Percentiles rank a stretch among this genome's conserved stretches.
Conservation (phyloP, 2,888 invertebrate genomes). For the Saturnia japonica region DNA sequence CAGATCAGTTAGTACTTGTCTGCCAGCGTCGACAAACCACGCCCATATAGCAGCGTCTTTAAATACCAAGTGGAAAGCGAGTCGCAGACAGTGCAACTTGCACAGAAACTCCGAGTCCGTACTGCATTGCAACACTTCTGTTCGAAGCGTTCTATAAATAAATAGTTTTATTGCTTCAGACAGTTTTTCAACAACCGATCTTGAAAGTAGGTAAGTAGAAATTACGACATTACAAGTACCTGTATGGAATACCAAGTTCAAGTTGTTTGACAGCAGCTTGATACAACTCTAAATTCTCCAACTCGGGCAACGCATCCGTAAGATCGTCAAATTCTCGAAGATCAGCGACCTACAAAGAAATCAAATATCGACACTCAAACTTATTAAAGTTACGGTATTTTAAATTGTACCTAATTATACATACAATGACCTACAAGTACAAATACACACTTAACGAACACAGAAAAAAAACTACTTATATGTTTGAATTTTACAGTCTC, state of each 20-base stretch:
- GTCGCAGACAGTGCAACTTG: constrained; percentile 95
- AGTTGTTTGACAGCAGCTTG: constrained; percentile 92
- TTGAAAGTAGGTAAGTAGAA: neutral
- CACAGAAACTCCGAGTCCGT: constrained; percentile 97
- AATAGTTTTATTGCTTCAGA: neutral
- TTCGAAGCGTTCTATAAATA: constrained; percentile 85
- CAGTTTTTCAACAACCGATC: too few relatives aligned
- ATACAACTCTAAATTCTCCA: constrained; percentile 92
- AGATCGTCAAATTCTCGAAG: constrained; percentile 94
- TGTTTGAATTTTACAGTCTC: too few relatives aligned
- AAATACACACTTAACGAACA: too few relatives aligned
- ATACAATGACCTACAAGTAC: too few relatives aligned
- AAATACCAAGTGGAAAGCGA: constrained; percentile 92
- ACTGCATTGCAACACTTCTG: constrained; percentile 93
- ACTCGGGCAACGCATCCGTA: constrained; percentile 87
- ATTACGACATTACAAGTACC: constrained; percentile 54
- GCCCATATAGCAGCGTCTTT: constrained; percentile 85
- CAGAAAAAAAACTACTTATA: too few relatives aligned
- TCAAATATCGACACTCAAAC: neutral
- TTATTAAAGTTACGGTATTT: too few relatives aligned
- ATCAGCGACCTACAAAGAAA: constrained; percentile 87
- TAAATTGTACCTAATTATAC: too few relatives aligned
- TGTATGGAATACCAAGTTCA: constrained; percentile 88
- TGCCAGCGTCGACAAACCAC: constrained; percentile 94
- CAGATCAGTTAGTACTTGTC: constrained; percentile 93